A percentile compares a stretch with the other conserved stretches of the same genome.
phyloP scores from a whole-genome alignment of 2,797 vertebrate species.

The Melanotaenia pygmaea region DNA sequence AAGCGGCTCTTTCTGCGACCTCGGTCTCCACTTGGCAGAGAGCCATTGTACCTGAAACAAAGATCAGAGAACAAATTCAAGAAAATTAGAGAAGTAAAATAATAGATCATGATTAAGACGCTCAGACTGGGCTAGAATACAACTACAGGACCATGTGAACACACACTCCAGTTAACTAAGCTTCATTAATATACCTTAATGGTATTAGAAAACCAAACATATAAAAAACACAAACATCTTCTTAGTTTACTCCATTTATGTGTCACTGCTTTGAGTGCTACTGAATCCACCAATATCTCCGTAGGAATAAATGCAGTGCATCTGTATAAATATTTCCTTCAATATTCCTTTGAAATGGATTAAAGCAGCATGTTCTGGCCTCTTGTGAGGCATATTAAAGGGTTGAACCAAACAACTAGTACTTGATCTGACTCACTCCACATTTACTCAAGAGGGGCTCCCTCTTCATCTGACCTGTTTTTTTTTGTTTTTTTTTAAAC shows the following conservation, averaged over 20 bases:
- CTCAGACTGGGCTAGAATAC: neutral
- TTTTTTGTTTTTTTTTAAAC: constrained; percentile 1
- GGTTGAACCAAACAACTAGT: constrained; percentile 30
- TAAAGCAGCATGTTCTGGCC: constrained; percentile 19
- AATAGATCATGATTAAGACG: neutral
- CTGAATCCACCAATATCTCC: constrained; percentile 20
- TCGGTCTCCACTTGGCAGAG: constrained; percentile 93
- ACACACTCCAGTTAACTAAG: neutral
- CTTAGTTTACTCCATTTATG: constrained; percentile 16
- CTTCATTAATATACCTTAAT: neutral
- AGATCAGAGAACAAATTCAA: constrained; percentile 19
- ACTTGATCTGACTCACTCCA: constrained; percentile 44
- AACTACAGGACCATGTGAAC: neutral
- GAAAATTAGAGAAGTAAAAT: constrained; percentile 6
- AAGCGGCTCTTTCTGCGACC: constrained; percentile 97
- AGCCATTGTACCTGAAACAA: constrained; percentile 93
- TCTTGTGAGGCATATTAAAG: constrained; percentile 29
- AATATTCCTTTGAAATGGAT: constrained; percentile 18
- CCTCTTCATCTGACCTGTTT: constrained; percentile 18
- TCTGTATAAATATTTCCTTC: neutral
- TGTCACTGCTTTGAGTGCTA: constrained; percentile 2
- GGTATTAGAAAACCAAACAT: neutral
- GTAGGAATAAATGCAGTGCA: constrained; percentile 7
- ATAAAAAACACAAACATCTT: constrained; percentile 1
- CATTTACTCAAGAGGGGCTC: neutral